Conservation (phyloP, 2,888 invertebrate species). For the Drosophila longiperda region DNA sequence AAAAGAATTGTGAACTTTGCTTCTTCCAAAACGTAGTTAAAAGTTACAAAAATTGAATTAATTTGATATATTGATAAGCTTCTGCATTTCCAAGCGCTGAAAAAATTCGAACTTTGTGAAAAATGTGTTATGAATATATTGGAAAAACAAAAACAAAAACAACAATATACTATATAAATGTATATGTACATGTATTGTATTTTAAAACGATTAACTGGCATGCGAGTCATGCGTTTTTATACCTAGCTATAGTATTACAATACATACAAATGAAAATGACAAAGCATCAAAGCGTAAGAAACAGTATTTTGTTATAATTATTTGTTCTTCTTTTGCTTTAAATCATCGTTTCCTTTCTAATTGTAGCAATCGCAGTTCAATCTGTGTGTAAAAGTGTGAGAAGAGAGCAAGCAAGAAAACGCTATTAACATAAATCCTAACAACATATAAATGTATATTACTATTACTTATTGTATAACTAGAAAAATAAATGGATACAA, state of each 20-base stretch:
- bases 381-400: constrained; percentile 14
- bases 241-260: constrained; percentile 64
- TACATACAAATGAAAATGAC: constrained; percentile 71
- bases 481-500: constrained; percentile 66
- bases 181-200: constrained; percentile 54
- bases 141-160: background rate
- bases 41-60: constrained; percentile 37
- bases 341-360: constrained; percentile 58
- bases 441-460: constrained; percentile 65
- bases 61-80: constrained; percentile 44
- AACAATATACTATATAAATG: constrained; percentile 33
- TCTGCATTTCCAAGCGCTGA: constrained; percentile 51
- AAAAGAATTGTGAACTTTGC: constrained; percentile 44
- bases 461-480: constrained; percentile 77
- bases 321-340: constrained; percentile 61
- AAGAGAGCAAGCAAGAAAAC: constrained; percentile 41
- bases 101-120: constrained; percentile 32
- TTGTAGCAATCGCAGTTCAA: constrained; percentile 54
- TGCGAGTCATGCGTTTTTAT: constrained; percentile 68
- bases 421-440: constrained; percentile 76
- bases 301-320: constrained; percentile 75
- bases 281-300: constrained; percentile 66
- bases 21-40: constrained; percentile 69
- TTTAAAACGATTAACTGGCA: constrained; percentile 50
- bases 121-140: constrained; percentile 38